Percentiles rank a stretch among this genome's conserved stretches.
Evolutionary conservation across 2,113 vertebrate species (phyloP).

Genomic region (Aythya baeri): DNA sequence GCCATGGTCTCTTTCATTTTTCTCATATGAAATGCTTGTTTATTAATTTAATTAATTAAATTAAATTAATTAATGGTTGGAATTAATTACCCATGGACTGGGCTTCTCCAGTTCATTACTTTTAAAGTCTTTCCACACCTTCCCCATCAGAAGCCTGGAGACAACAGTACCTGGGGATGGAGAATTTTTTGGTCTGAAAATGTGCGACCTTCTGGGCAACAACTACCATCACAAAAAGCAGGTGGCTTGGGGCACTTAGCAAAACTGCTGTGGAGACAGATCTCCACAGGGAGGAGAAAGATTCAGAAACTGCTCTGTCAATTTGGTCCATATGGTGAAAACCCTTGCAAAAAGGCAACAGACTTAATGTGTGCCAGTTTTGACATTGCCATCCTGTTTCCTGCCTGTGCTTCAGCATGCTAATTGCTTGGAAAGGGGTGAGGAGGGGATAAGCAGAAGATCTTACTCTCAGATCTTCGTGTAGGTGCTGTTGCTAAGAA

Average conservation of each 20-base stretch:
- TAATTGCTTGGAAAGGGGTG: constrained; percentile 55
- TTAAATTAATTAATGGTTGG: too few relatives aligned
- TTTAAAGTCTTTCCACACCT: not conserved
- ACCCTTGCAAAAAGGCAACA: not conserved
- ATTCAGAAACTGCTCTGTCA: constrained; percentile 18
- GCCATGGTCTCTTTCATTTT: not conserved
- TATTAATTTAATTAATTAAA: too few relatives aligned
- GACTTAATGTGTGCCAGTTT: constrained; percentile 46
- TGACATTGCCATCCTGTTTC: constrained; percentile 27
- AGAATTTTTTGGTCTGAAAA: not conserved
- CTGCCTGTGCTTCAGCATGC: constrained; percentile 19
- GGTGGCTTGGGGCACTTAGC: not conserved
- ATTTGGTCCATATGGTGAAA: constrained; percentile 5
- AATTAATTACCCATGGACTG: not conserved
- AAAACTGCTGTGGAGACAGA: constrained; percentile 5
- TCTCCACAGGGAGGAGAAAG: not conserved
- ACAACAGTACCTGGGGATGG: not conserved
- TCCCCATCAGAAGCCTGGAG: not conserved
- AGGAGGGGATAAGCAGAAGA: not conserved
- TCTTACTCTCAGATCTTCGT: constrained; percentile 50
- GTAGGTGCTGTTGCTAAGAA: constrained; percentile 64
- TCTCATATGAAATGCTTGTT: not conserved
- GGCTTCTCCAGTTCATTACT: not conserved
- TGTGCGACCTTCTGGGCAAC: not conserved
- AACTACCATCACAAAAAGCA: not conserved